Percentiles rank a stretch among this genome's conserved stretches.
phyloP scores from a whole-genome alignment of 2,888 invertebrate species.

The Phlogophora meticulosa region DNA sequence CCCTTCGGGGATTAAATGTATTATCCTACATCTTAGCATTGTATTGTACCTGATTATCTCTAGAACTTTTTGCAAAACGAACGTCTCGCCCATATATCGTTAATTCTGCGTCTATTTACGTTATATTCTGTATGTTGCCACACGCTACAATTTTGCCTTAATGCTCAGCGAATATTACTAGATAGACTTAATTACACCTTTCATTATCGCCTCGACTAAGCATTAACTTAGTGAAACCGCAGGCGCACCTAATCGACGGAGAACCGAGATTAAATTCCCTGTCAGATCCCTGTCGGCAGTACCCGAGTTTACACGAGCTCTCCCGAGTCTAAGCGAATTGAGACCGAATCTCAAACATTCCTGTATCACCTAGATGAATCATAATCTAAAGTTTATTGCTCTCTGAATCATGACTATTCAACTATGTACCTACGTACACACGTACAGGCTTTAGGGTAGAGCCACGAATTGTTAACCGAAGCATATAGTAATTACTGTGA shows the following conservation, averaged over 20 bases:
- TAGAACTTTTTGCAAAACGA: too few species aligned
- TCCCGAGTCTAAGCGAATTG: conserved; percentile 27
- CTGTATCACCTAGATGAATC: conserved; percentile 73
- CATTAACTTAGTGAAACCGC: conserved; percentile 50
- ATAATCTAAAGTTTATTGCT: conserved; percentile 81
- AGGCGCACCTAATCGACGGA: conserved; percentile 49
- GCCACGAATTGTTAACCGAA: conserved; percentile 55
- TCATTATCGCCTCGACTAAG: conserved; percentile 45
- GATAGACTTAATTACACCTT: conserved; percentile 54
- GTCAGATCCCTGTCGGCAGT: conserved; percentile 31
- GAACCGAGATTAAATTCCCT: conserved; percentile 55
- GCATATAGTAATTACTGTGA: conserved; percentile 59
- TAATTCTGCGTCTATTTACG: conserved; percentile 24
- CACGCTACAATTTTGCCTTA: conserved; percentile 55
- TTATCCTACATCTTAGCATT: too few species aligned
- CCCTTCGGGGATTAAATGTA: too few species aligned
- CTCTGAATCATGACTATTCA: conserved; percentile 78
- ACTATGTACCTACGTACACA: conserved; percentile 41
- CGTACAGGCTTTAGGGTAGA: conserved; percentile 50
- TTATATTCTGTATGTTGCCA: conserved; percentile 35
- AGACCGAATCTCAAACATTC: conserved; percentile 51
- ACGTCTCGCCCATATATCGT: too few species aligned
- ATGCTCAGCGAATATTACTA: conserved; percentile 46
- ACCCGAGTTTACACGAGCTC: conserved; percentile 23
- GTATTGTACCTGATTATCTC: too few species aligned